Percentiles rank a stretch among this genome's conserved stretches.
These are phyloP conservation scores for Drosophila arawakana DNA, from an alignment of 1,140 invertebrate species.

Conservation along the genomic window DNA sequence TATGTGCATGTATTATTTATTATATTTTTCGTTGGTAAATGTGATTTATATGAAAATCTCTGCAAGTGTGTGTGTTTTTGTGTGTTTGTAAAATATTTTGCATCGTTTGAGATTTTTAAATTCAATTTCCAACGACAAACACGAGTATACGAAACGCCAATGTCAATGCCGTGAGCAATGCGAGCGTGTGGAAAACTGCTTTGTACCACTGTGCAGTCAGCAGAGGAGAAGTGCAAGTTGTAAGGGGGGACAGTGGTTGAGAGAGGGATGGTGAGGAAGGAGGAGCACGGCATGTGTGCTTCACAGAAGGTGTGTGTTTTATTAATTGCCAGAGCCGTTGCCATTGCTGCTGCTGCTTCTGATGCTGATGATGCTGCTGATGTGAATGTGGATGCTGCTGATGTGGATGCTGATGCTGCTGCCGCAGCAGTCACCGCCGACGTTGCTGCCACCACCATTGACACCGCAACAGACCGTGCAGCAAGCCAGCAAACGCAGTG, in stretches of 20 bases:
- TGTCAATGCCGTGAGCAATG: conserved; percentile 28
- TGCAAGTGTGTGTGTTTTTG: conserved; percentile 22
- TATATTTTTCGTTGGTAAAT: conserved; percentile 71
- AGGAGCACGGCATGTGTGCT: conserved; percentile 16
- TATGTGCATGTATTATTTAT: conserved; percentile 62
- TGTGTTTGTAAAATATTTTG: conserved; percentile 77
- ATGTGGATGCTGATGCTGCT: conserved; percentile 18
- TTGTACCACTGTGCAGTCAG: conserved; percentile 73
- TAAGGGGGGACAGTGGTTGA: not conserved
- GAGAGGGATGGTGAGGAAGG: not conserved
- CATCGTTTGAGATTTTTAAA: conserved; percentile 74
- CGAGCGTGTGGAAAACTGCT: conserved; percentile 70
- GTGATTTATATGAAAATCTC: conserved; percentile 79
- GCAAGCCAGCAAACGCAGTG: not conserved
- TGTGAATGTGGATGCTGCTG: not conserved
- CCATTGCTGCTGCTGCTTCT: conserved; percentile 7
- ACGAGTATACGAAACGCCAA: conserved; percentile 14
- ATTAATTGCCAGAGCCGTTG: conserved; percentile 71
- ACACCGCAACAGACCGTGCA: conserved; percentile 30
- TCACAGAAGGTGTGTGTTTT: conserved; percentile 79
- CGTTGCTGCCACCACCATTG: conserved; percentile 42
- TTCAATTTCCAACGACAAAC: conserved; percentile 58
- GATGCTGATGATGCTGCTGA: conserved; percentile 12
- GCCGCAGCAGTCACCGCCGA: conserved; percentile 47
- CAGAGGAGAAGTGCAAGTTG: not conserved